Base-by-base conservation (phyloP, 2,888 invertebrate genomes). In the Parnassius orleans region DNA sequence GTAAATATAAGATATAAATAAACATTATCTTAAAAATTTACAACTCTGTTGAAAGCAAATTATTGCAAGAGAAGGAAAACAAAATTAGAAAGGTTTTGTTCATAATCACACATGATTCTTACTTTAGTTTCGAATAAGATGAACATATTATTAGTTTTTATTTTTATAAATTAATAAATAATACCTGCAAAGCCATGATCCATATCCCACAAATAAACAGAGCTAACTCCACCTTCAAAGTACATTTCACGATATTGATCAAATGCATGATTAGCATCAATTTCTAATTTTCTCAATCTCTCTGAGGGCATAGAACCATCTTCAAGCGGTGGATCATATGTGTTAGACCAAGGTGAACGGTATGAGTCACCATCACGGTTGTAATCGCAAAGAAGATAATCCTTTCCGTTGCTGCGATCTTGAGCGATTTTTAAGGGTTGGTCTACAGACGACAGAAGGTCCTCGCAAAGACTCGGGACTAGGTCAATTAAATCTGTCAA, bases 221-320 rank as follows among this genome's bases (percentile, higher is more conserved):
- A 99, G 15, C 99, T 99, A 1, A 99, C 98, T 1, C 99, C 99
- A 60, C 99, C 99, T 88, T 99, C 99, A 85, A 98, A 99, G 86
- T 99, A 99, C 96, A 99, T 97, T 87, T 99, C 99, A 79, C 99
- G 95, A 84, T 99, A 99, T 80, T 98, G 98, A 87, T 99, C 99
- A 83, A 99, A 99, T 12, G 99, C 99, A 81, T 97, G 95, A 89
- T 99, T 99, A 1, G 99, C 99, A 81, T 99, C 99, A 65, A 99
- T 94, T 93, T 99, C 99, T 73, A 99, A 89, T 85, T 97, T 98
- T 66, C 99, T 93, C 75, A 99, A 92, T 74, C 97, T 94, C 78
- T 99, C 99, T 14, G 99, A 98, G 12, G 99, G 99, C 96, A 99
- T 96, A 14, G 98, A 98, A 2, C 99, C 99, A 92, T 99, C 99